phyloP scores from a whole-genome alignment of 2,888 invertebrate genomes.

The Oegoconia quadripuncta region DNA sequence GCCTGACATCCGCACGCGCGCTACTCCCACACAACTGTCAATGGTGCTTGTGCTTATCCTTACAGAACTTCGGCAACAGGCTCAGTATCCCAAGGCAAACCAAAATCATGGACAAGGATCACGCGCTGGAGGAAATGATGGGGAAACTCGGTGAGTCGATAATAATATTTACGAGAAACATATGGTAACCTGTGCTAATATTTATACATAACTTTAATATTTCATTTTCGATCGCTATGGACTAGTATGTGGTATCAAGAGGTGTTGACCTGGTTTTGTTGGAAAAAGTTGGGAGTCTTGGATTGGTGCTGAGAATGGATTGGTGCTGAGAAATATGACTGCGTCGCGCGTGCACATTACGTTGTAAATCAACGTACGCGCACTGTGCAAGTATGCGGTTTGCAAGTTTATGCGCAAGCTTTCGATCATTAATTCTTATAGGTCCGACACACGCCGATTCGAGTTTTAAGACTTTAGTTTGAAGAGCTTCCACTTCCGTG shows the following conservation, averaged over 20 bases:
- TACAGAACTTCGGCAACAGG: slow-evolving; percentile 41
- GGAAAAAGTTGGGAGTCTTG: not conserved
- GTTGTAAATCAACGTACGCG: not conserved
- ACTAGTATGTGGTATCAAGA: too few relatives aligned
- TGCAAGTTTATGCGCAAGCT: not conserved
- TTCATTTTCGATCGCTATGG: too few relatives aligned
- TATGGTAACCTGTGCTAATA: slow-evolving; percentile 43
- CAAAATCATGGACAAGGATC: slow-evolving; percentile 80
- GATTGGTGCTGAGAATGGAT: too few relatives aligned
- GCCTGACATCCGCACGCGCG: slow-evolving; percentile 39
- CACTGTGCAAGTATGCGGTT: not conserved
- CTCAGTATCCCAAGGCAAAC: slow-evolving; percentile 20
- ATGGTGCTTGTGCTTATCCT: slow-evolving; percentile 60
- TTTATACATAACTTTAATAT: too few relatives aligned
- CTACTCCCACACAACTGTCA: slow-evolving; percentile 36
- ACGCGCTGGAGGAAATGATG: slow-evolving; percentile 82
- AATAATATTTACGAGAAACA: slow-evolving; percentile 26
- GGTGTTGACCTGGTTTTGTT: not conserved
- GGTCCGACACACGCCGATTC: too few relatives aligned
- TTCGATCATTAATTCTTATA: not conserved
- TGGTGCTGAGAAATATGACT: not conserved
- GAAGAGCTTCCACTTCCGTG: too few relatives aligned
- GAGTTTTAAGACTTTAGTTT: too few relatives aligned
- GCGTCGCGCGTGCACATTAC: not conserved
- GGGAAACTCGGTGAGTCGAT: slow-evolving; percentile 80